Percentiles rank a stretch among this genome's conserved stretches.
Evolutionary conservation across 2,888 invertebrate species (phyloP).

Genomic region (Eupithecia insigniata): DNA sequence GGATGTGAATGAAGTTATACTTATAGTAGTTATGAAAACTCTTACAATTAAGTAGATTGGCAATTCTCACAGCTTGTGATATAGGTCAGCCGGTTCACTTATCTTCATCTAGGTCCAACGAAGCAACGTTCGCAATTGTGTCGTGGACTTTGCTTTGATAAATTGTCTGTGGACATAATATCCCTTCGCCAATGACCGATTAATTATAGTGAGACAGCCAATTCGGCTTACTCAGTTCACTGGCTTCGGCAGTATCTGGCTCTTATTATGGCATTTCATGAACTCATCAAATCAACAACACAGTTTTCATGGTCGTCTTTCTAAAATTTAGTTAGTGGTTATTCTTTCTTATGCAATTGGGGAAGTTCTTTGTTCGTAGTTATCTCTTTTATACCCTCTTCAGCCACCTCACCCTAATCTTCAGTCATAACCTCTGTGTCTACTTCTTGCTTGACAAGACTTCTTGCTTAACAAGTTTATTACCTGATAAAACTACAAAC

Average conservation of each 20-base stretch:
- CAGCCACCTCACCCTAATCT: not conserved
- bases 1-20: not conserved
- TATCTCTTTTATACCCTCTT: not conserved
- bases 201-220: slow-evolving; percentile 73
- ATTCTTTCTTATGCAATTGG: not conserved
- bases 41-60: not conserved
- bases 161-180: slow-evolving; percentile 78
- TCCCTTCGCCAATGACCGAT: slow-evolving; percentile 67
- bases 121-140: slow-evolving; percentile 26
- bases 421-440: not conserved
- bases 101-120: slow-evolving; percentile 35
- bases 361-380: not conserved
- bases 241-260: slow-evolving; percentile 55
- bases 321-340: not conserved
- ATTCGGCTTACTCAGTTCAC: slow-evolving; percentile 74
- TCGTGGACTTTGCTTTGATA: slow-evolving; percentile 55
- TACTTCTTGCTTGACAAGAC: not conserved
- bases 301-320: not conserved
- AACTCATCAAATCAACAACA: not conserved
- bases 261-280: not conserved
- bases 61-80: slow-evolving; percentile 16
- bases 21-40: not conserved
- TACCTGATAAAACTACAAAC: no score
- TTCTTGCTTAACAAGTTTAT: not conserved
- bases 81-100: slow-evolving; percentile 33